Evolutionary conservation across 2,797 vertebrate genomes (phyloP).

Genomic region (Sebastes baramenuke): DNA sequence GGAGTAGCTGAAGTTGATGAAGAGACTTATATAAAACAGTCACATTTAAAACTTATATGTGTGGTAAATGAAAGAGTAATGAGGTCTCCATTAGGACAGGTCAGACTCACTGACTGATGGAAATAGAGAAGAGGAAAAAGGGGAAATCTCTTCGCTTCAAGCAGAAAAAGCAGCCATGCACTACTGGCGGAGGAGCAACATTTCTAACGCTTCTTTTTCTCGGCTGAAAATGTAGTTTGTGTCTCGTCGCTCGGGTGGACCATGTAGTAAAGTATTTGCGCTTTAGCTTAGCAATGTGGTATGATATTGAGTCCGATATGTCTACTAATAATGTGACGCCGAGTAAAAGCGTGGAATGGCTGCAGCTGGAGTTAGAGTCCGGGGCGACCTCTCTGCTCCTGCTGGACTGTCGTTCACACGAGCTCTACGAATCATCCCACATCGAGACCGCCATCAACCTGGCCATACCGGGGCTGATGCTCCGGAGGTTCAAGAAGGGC

Average conservation of each 20-base stretch:
- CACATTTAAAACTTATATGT: neutral
- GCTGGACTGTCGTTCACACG: conserved; percentile 96
- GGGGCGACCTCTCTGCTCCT: conserved; percentile 89
- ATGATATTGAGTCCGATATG: conserved; percentile 73
- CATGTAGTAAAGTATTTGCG: conserved; percentile 33
- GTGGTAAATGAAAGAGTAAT: neutral
- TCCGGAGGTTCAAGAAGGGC: conserved; percentile 94
- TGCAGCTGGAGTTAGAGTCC: conserved; percentile 92
- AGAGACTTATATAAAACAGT: neutral
- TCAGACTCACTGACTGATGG: conserved; percentile 63
- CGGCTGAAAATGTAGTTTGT: conserved; percentile 34
- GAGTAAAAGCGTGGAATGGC: conserved; percentile 96
- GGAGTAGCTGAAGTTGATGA: conserved; percentile 45
- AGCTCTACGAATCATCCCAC: conserved; percentile 96
- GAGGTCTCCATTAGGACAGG: conserved; percentile 9
- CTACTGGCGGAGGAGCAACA: conserved; percentile 39
- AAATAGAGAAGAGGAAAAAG: conserved; percentile 56
- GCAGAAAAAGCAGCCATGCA: conserved; percentile 55
- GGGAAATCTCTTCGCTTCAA: conserved; percentile 55
- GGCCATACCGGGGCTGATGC: conserved; percentile 96
- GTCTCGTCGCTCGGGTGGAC: neutral
- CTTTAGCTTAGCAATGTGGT: neutral
- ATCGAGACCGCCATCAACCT: conserved; percentile 95
- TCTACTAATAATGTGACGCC: conserved; percentile 85
- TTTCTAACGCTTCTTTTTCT: conserved; percentile 8